Conservation (phyloP, 2,888 invertebrate genomes). For the Polydesmus complanatus region DNA sequence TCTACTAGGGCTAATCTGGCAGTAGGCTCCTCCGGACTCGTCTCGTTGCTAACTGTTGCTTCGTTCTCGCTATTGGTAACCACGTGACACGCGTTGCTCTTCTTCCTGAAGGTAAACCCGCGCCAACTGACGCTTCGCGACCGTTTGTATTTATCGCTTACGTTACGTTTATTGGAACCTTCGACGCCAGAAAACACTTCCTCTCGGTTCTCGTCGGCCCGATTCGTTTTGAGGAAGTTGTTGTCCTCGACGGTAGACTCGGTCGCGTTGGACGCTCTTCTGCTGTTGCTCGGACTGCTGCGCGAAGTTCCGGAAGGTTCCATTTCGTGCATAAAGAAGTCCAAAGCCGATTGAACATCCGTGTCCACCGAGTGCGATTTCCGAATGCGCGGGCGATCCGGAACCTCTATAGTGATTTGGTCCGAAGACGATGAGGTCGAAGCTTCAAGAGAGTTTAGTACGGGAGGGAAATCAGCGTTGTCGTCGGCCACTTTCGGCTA, state of each 20-base stretch:
- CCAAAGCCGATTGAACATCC: not conserved
- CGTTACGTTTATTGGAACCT: not conserved
- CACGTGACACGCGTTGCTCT: not conserved
- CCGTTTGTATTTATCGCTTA: conserved; percentile 13
- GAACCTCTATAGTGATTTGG: conserved; percentile 7
- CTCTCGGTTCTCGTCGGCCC: not conserved
- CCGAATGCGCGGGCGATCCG: not conserved
- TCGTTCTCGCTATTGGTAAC: not conserved
- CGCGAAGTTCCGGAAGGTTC: not conserved
- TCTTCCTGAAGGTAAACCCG: conserved; percentile 16
- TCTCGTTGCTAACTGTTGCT: not conserved
- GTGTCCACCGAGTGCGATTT: not conserved
- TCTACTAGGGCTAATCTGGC: not conserved
- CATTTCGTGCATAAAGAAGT: not conserved
- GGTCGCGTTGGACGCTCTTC: no score
- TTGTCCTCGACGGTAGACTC: not conserved
- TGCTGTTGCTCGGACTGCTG: no score
- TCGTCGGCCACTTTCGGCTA: no score
- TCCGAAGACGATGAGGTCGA: no score
- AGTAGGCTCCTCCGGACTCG: not conserved
- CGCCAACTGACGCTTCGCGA: conserved; percentile 17
- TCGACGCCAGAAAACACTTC: not conserved
- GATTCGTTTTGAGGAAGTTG: not conserved
- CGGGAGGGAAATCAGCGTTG: no score
- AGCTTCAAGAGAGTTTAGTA: no score